Evolutionary conservation across 2,113 vertebrate species (phyloP), one percentile per base, ranked within the genome.

Genomic region (Trogon surrucura): DNA sequence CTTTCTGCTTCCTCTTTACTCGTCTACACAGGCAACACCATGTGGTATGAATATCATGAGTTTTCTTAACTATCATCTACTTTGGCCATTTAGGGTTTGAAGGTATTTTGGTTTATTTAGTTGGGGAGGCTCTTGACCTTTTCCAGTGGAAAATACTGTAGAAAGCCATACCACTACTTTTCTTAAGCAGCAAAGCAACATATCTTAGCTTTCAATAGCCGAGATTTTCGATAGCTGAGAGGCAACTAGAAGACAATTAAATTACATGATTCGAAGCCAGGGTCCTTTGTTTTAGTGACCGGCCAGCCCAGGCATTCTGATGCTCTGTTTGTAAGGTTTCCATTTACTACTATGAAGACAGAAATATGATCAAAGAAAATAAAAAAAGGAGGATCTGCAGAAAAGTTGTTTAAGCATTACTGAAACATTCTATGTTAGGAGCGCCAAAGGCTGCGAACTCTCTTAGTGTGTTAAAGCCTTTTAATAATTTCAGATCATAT

Each of bases 311-410:
- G 69, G 48, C 75, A 80, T 80, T 83, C 57, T 95, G 25, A 18
- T 90, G 26, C 41, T 93, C 77, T 86, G 72, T 51, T 85, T 88
- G 38, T 96, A 93, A 83, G 69, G 88, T 93, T 93, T 78, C 34
- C 71, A 38, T 92, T 96, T 90, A 90, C 60, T 80, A 62, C 82
- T 74, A 77, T 61, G 82, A 94, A 90, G 80, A 88, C 80, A 90
- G 88, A 95, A 96, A 84, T 71, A 83, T 78, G 93, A 97, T 96
- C 95, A 93, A 96, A 96, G 93, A 78, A 96, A 94, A 88, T 56
- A 80, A 90, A 96, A 96, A 88, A 73, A 81, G 41, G 30, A 93
- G 44, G 23, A 92, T 95, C 88, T 96, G 90, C 94, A 96, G 75
- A 96, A 95, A 96, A 96, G 79, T 94, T 96, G 58, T 93, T 89